A percentile compares a stretch with the other conserved stretches of the same genome.
These are phyloP conservation scores for Bufo gargarizans DNA, from an alignment of 2,113 vertebrate genomes.

Conservation along the genomic window DNA sequence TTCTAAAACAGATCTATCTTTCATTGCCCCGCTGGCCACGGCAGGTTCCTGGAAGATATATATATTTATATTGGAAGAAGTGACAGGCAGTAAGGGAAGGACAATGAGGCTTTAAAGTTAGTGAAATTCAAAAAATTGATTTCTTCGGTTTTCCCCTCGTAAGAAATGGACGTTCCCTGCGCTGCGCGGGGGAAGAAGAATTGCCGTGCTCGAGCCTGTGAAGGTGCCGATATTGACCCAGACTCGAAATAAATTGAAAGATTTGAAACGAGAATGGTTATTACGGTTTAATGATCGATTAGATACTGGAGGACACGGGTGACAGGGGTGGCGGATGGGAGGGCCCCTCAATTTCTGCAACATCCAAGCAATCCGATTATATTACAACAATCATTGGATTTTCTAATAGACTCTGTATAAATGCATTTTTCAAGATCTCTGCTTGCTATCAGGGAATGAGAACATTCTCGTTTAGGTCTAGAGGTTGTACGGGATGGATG, in stretches of 20 bases:
- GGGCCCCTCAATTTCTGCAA: neutral
- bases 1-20: constrained; percentile 32
- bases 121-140: constrained; percentile 27
- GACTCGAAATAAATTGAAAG: neutral
- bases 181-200: neutral
- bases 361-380: neutral
- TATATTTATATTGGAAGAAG: constrained; percentile 38
- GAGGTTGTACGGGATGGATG: neutral
- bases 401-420: no score
- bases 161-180: neutral
- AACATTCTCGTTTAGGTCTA: no score
- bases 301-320: neutral
- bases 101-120: constrained; percentile 35
- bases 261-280: constrained; percentile 19
- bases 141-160: neutral
- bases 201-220: neutral
- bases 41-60: constrained; percentile 28
- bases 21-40: constrained; percentile 3
- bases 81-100: constrained; percentile 20
- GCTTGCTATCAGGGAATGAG: no score
- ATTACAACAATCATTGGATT: neutral
- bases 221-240: constrained; percentile 12
- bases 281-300: constrained; percentile 20
- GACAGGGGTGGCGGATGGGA: neutral
- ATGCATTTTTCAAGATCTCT: no score